Conservation (phyloP, 2,113 vertebrate species). For the Apodemus speciosus region DNA sequence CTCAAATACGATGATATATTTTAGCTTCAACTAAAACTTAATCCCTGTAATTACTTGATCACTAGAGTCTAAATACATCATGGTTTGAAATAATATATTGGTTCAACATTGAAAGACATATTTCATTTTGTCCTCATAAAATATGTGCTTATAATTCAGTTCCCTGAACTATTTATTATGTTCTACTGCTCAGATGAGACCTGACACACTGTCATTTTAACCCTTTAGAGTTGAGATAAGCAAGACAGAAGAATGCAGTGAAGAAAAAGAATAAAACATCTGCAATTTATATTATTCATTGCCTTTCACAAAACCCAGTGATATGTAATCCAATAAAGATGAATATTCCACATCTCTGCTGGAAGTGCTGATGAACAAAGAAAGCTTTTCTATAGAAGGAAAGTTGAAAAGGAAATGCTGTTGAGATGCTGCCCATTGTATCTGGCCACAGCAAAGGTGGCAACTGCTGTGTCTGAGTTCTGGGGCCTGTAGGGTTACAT, state of each 20-base stretch:
- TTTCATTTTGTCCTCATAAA: conserved; percentile 15
- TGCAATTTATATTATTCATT: background rate
- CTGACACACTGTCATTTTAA: background rate
- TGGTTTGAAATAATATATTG: conserved; percentile 22
- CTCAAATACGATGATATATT: conserved; percentile 11
- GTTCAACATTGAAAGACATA: background rate
- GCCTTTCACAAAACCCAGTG: background rate
- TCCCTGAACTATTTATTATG: background rate
- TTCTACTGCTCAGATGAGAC: background rate
- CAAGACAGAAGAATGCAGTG: background rate
- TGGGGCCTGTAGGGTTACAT: conserved; percentile 50
- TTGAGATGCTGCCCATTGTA: background rate
- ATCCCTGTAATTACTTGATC: conserved; percentile 17
- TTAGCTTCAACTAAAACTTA: conserved; percentile 31
- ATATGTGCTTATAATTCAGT: background rate
- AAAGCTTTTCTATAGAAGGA: background rate
- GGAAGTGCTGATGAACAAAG: background rate
- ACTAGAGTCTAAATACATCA: conserved; percentile 5
- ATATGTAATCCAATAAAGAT: background rate
- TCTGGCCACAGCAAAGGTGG: background rate
- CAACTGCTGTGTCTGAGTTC: background rate
- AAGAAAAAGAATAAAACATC: conserved; percentile 27
- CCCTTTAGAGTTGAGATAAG: background rate
- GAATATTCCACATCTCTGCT: background rate
- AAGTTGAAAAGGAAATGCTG: background rate